A percentile compares a stretch with the other conserved stretches of the same genome.
phyloP scores from a whole-genome alignment of 2,113 vertebrate genomes.

The Diglossa brunneiventris region DNA sequence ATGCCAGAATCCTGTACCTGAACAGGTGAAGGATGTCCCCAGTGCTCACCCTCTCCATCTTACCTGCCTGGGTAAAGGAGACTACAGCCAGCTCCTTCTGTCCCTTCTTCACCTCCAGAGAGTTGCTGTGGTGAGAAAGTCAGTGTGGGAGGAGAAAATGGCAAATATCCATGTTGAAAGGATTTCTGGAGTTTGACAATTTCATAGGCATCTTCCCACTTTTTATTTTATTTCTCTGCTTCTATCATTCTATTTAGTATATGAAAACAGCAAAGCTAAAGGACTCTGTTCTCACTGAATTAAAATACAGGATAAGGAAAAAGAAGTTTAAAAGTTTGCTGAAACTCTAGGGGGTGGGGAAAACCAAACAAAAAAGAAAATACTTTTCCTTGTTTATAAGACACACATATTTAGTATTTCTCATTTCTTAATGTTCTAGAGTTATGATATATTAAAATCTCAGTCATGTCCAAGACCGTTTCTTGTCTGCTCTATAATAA shows the following conservation, averaged over 20 bases:
- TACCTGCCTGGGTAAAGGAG: neutral
- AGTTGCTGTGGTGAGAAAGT: neutral
- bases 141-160: neutral
- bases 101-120: neutral
- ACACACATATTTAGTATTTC: neutral
- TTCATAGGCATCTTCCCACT: neutral
- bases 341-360: accelerated
- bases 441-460: neutral
- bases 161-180: neutral
- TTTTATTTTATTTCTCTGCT: neutral
- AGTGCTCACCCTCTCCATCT: neutral
- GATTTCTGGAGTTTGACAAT: neutral
- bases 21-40: neutral
- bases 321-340: neutral
- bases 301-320: neutral
- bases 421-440: neutral
- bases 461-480: neutral
- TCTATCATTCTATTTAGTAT: neutral
- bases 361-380: neutral
- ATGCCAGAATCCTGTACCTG: neutral
- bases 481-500: neutral
- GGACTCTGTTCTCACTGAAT: neutral
- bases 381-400: neutral
- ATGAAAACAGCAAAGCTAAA: neutral
- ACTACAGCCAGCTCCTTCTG: neutral